These are phyloP conservation scores for Tigriopus japonicus DNA, from an alignment of 1,140 invertebrate genomes.

Conservation along the genomic window DNA sequence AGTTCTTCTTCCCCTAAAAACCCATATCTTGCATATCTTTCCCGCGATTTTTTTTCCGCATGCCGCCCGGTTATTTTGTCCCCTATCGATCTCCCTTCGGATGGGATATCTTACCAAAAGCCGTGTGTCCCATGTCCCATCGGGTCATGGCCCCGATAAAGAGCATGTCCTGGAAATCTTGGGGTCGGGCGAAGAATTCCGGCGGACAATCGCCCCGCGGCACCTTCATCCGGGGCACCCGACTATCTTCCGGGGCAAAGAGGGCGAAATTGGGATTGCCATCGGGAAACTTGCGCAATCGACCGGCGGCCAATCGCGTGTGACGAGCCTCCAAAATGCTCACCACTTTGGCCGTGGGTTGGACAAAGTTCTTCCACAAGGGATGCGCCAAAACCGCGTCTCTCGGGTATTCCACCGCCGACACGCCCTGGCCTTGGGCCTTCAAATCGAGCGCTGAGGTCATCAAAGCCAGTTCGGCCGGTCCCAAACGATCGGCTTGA, in stretches of 20 bases:
- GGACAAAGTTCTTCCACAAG: constrained; percentile 21
- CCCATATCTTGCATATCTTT: no score
- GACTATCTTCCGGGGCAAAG: constrained; percentile 48
- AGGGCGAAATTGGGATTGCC: constrained; percentile 34
- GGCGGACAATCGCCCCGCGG: constrained; percentile 37
- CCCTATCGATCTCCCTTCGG: no score
- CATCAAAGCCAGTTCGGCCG: not conserved
- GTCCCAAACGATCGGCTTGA: not conserved
- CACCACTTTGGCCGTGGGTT: constrained; percentile 30
- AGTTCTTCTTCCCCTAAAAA: not conserved
- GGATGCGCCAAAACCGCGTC: constrained; percentile 18
- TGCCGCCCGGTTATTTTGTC: no score
- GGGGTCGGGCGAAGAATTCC: constrained; percentile 33
- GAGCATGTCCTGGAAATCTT: constrained; percentile 36
- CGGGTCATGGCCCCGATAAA: constrained; percentile 46
- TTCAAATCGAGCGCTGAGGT: constrained; percentile 6
- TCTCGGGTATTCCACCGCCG: not conserved
- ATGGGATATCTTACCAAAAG: constrained; percentile 31
- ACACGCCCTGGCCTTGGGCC: not conserved
- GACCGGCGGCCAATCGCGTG: constrained; percentile 42
- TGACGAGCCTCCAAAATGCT: constrained; percentile 34
- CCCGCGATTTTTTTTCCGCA: no score
- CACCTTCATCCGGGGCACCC: constrained; percentile 48
- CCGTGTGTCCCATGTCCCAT: constrained; percentile 41
- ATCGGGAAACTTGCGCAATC: constrained; percentile 37